Percentiles rank a stretch among this genome's conserved stretches.
phyloP scores from a whole-genome alignment of 2,888 invertebrate species.

The Epistrophe grossulariae region DNA sequence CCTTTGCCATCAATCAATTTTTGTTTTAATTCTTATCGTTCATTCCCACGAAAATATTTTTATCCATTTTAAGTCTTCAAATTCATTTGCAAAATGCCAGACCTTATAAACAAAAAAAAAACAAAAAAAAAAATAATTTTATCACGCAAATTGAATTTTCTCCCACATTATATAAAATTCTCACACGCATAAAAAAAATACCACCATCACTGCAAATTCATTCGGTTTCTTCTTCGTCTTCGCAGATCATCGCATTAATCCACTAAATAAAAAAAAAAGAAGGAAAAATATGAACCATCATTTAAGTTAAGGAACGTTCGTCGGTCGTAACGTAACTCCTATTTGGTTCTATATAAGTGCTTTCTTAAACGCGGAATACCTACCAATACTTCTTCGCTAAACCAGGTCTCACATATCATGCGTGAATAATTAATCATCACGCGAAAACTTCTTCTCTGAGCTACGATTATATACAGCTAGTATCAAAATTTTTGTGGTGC shows the following conservation, averaged over 20 bases:
- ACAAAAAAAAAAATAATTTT: background rate
- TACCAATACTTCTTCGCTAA: conserved; percentile 19
- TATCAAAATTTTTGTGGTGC: conserved; percentile 17
- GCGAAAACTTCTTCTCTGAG: conserved; percentile 63
- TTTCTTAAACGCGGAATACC: conserved; percentile 49
- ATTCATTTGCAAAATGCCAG: conserved; percentile 20
- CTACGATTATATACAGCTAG: background rate
- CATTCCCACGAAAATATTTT: conserved; percentile 10
- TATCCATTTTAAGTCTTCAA: conserved; percentile 23
- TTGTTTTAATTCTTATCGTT: conserved; percentile 21
- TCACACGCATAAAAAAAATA: conserved; percentile 23
- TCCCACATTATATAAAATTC: conserved; percentile 1
- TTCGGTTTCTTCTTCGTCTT: background rate
- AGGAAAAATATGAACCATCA: conserved; percentile 1
- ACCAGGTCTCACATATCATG: conserved; percentile 65
- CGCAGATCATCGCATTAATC: conserved; percentile 21
- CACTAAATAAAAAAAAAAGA: background rate
- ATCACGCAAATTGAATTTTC: conserved; percentile 36
- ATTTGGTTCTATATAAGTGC: conserved; percentile 32
- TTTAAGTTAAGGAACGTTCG: background rate
- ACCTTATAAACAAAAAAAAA: background rate
- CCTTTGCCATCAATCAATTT: conserved; percentile 20
- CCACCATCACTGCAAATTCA: background rate
- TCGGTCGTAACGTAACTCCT: conserved; percentile 5
- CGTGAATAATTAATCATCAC: conserved; percentile 75